Evolutionary conservation across 2,888 invertebrate genomes (phyloP).

Genomic region (Euplagia quadripunctaria): DNA sequence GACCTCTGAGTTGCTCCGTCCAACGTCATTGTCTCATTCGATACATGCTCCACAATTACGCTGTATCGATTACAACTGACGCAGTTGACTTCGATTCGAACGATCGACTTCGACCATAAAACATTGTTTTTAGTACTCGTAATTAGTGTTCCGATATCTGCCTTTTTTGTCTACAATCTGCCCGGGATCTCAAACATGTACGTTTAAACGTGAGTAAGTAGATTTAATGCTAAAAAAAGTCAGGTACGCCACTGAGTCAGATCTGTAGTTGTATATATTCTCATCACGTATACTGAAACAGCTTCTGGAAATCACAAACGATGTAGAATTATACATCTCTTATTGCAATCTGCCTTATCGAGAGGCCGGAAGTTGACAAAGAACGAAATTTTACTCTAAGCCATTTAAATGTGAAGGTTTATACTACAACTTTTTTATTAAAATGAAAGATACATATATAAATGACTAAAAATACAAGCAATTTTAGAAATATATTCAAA

Average conservation of each 20-base stretch:
- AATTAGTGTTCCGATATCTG: slow-evolving; percentile 76
- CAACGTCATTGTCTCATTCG: slow-evolving; percentile 82
- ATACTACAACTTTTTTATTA: slow-evolving; percentile 37
- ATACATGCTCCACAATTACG: slow-evolving; percentile 83
- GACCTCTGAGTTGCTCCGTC: slow-evolving; percentile 60
- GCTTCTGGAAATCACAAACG: slow-evolving; percentile 76
- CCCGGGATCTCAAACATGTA: slow-evolving; percentile 61
- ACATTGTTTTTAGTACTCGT: slow-evolving; percentile 78
- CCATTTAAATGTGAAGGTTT: slow-evolving; percentile 41
- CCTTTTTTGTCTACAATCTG: slow-evolving; percentile 62
- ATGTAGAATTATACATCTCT: slow-evolving; percentile 68
- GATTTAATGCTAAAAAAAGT: slow-evolving; percentile 56
- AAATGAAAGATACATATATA: neutral
- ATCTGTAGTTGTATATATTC: slow-evolving; percentile 62
- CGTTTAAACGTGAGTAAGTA: slow-evolving; percentile 56
- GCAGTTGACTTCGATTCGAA: slow-evolving; percentile 75
- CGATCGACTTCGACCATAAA: slow-evolving; percentile 81
- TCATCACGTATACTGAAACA: slow-evolving; percentile 69
- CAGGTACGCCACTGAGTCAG: slow-evolving; percentile 63
- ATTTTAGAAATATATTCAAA: slow-evolving; percentile 5
- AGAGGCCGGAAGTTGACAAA: slow-evolving; percentile 68
- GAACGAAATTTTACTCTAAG: slow-evolving; percentile 45
- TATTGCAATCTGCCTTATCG: slow-evolving; percentile 70
- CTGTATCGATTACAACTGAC: slow-evolving; percentile 83
- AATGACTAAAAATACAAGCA: slow-evolving; percentile 24